Base-by-base conservation (phyloP, 2,888 invertebrate genomes). In the Nemapogon koenigi region DNA sequence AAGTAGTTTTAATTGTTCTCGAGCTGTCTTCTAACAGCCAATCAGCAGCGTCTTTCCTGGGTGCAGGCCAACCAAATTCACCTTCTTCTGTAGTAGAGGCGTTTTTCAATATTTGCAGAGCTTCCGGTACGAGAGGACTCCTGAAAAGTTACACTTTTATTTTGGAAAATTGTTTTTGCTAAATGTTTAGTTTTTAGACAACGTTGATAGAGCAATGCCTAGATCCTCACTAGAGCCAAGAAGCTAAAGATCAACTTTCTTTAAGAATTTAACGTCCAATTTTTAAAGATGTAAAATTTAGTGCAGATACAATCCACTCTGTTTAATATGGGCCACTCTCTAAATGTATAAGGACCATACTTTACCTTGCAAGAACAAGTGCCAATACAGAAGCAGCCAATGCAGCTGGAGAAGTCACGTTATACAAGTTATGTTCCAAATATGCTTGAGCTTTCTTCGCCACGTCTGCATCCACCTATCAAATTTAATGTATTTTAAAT, bases 51-150 rank as follows among this genome's bases (percentile, higher is more conserved):
- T 84, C 83, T 39, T 81, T 72, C 39, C 81, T 68, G 0, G 82
- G 81, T 2, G 81, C 68, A 3, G 85, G 85, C 86, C 86, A 86
- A 1, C 85, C 85, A 41, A 86, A 86, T 48, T 86, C 86, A 0
- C 85, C 85, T 50, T 86, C 86, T 55, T 86, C 85, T 1, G 84
- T 84, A 1, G 85, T 85, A 0, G 85, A 85, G 1, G 81, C 81
- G 42, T 84, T 84, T 16, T 76, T 62, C 27, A 86, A 52, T 42
- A 83, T 82, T 6, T 81, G 66, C 2, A 86, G 59, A 0, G 84
- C 84, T 63, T 82, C 82, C 0, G 81, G 75, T 1, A 83, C 76
- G 26, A 81, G 48, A 1, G 80, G 70, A 48, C 83, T 83, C 52
- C 80, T 80, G n/a, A n/a, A n/a, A n/a, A n/a, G n/a, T n/a, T n/a